Evolutionary conservation across 2,797 vertebrate genomes (phyloP), one percentile per base, ranked within the genome.

Genomic region (Poecilia velifera): DNA sequence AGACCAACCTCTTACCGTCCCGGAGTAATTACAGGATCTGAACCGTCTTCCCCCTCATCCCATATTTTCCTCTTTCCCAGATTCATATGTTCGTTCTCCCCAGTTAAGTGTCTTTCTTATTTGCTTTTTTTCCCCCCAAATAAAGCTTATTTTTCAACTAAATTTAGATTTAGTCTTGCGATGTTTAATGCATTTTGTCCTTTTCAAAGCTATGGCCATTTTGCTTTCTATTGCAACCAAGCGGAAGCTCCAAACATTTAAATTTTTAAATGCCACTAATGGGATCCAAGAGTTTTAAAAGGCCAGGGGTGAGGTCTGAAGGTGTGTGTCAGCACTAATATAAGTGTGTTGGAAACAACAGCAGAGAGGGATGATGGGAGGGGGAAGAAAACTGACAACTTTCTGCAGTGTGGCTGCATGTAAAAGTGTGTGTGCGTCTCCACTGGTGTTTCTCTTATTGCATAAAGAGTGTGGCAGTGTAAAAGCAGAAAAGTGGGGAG

Each of bases 211-310:
- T 68, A 0, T 57, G 72, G 75, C 74, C 74, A 59, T 89, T 92
- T 86, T 82, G 77, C 68, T 73, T 78, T 14, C 70, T 53, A 66
- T 82, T 88, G 87, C 70, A 78, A 76, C 49, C 1, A 6, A 84
- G 84, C 73, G 73, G 76, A 74, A 77, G 74, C 79, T 86, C 87
- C 78, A 90, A 90, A 91, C 83, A 77, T 87, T 92, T 91, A 6
- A 81, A 91, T 90, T 91, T 92, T 93, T 91, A 88, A 90, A 89
- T 91, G 74, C 76, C 39, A 43, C 82, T 90, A 91, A 92, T 90
- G 91, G 86, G 81, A 84, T 88, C 76, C 28, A 36, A 68, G 72
- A 84, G 80, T 79, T 84, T 77, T 88, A 73, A 92, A 90, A 82
- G 83, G 82, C 45, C 72, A 72, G 81, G 7, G 72, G 81, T 72